phyloP scores from a whole-genome alignment of 1,140 invertebrate genomes.

The Dreissena polymorpha region DNA sequence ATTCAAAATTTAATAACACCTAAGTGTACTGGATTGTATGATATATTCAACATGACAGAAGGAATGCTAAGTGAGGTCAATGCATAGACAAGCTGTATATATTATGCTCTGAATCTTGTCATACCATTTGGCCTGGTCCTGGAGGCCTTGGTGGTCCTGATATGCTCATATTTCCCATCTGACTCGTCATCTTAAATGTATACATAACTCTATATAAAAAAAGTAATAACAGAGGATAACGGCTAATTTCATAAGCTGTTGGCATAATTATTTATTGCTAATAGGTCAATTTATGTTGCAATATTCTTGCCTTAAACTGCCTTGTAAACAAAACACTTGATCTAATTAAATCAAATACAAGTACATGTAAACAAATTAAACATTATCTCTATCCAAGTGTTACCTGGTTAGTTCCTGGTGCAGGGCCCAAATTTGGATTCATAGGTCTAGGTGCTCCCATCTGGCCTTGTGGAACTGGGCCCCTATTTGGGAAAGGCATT shows the following conservation, averaged over 20 bases:
- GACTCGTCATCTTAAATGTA: conserved; percentile 70
- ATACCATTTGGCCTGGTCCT: background rate
- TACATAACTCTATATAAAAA: background rate
- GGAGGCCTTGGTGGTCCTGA: conserved; percentile 42
- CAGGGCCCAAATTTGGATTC: background rate
- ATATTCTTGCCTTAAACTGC: no score
- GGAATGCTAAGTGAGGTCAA: background rate
- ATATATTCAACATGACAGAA: background rate
- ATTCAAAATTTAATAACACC: background rate
- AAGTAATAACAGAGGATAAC: no score
- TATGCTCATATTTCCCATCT: conserved; percentile 78
- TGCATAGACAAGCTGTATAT: background rate
- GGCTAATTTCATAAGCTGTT: no score
- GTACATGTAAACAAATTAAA: background rate
- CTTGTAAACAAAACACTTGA: no score
- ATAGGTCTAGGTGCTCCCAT: background rate
- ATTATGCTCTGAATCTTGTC: background rate
- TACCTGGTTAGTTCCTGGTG: background rate
- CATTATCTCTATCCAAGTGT: background rate
- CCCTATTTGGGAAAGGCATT: no score
- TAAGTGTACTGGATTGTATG: background rate
- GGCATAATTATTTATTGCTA: no score
- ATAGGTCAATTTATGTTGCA: no score
- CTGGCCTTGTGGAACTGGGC: background rate
- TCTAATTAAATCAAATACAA: no score